Percentiles rank a stretch among this genome's conserved stretches.
phyloP scores from a whole-genome alignment of 2,113 vertebrate genomes.

The Desmodus rotundus region DNA sequence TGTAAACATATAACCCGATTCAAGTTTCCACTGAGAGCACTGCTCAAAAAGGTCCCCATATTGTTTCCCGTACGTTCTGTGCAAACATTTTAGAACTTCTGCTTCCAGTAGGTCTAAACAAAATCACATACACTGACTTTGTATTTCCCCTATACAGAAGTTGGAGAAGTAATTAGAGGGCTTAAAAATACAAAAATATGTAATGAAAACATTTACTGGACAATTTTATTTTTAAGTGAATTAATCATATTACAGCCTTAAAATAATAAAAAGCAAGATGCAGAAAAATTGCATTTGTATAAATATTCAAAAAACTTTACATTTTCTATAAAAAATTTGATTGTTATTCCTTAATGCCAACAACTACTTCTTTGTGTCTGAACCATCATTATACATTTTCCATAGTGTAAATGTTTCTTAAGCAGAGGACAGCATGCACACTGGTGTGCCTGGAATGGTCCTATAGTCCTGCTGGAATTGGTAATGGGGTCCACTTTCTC shows the following conservation, averaged over 20 bases:
- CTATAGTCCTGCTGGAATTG: neutral
- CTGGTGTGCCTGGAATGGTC: neutral
- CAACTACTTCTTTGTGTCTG: neutral
- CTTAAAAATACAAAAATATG: neutral
- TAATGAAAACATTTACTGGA: neutral
- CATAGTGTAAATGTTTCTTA: neutral
- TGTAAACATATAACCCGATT: neutral
- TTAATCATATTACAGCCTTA: no score
- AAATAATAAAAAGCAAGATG: neutral
- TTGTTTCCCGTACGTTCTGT: neutral
- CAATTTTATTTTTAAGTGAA: neutral
- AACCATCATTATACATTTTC: neutral
- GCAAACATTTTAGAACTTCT: neutral
- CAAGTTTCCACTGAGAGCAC: neutral
- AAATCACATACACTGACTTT: neutral
- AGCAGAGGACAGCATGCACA: neutral
- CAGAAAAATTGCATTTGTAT: no score
- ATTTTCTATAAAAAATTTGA: no score
- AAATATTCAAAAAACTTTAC: no score
- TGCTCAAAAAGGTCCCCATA: neutral
- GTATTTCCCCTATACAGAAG: neutral
- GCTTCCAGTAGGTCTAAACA: conserved; percentile 11
- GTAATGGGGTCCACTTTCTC: neutral
- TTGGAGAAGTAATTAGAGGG: neutral
- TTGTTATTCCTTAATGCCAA: no score